phyloP scores from a whole-genome alignment of 1,140 invertebrate genomes.

The Stenopsyche tienmushanensis region DNA sequence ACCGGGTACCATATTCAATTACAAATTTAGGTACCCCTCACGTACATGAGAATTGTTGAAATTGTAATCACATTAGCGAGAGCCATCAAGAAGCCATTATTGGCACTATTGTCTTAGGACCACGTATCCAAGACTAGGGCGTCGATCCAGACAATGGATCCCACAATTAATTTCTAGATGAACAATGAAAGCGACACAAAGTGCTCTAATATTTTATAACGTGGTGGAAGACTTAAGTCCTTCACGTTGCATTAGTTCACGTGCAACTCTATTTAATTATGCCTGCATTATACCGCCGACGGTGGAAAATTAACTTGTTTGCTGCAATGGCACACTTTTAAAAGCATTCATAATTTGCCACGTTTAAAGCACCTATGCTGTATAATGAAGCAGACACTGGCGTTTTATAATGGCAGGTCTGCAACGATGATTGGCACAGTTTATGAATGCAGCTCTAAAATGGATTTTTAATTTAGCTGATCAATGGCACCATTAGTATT shows the following conservation, averaged over 20 bases:
- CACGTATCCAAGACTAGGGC: constrained; percentile 14
- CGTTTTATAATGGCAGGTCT: too few relatives aligned
- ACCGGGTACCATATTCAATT: constrained; percentile 33
- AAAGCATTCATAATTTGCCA: too few relatives aligned
- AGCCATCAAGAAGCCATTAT: constrained; percentile 32
- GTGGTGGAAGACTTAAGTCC: neutral
- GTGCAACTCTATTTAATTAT: neutral
- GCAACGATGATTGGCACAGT: too few relatives aligned
- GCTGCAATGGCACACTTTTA: too few relatives aligned
- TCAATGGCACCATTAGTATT: too few relatives aligned
- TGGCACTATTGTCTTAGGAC: constrained; percentile 28
- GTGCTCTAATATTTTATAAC: neutral
- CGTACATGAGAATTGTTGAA: constrained; percentile 30
- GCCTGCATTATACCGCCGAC: too few relatives aligned
- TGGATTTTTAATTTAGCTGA: too few relatives aligned
- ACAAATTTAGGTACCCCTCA: constrained; percentile 28
- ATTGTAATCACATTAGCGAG: constrained; percentile 39
- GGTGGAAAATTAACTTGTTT: too few relatives aligned
- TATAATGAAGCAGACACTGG: too few relatives aligned
- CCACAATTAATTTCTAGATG: constrained; percentile 24
- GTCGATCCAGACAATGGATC: constrained; percentile 32
- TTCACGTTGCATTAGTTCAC: neutral
- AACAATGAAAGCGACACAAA: constrained; percentile 7
- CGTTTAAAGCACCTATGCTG: too few relatives aligned
- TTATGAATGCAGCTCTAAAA: too few relatives aligned